Evolutionary conservation across 2,797 vertebrate species (phyloP), one percentile per base, ranked within the genome.

Genomic region (Enteromius fasciolatus): DNA sequence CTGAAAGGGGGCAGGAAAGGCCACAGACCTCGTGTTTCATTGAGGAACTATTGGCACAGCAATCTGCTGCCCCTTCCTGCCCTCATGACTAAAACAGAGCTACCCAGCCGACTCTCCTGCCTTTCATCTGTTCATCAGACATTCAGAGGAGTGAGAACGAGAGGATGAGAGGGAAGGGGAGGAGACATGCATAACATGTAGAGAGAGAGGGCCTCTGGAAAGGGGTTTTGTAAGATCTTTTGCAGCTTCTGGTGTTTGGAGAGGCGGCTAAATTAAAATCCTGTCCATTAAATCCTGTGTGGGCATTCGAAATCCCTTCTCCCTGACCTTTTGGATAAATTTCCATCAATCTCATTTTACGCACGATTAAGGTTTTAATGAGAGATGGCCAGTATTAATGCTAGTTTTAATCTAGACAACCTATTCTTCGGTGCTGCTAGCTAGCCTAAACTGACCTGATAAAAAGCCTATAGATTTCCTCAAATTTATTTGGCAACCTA

Each of bases 351-450:
- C 96, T 96, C 93, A 97, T 98, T 97, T 98, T 96, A 96, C 84
- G 90, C 95, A 96, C 94, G 95, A 98, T 97, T 97, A 97, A 94
- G 94, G 95, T 96, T 98, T 97, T 97, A 98, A 98, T 97, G 95
- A 97, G 91, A 90, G 95, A 95, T 95, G 94, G 95, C 94, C 94
- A 95, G 94, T 94, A 94, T 96, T 97, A 91, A 89, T 89, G 85
- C 94, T 86, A 75, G 90, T 92, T 94, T 94, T 96, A 95, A 97
- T 96, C 95, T 96, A 93, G 93, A 94, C 93, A 94, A 94, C 93
- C 90, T 93, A 90, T 92, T 92, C 89, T 90, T 89, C 88, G 91
- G 89, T 88, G 85, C 89, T 89, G 85, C 91, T 92, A 93, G 93
- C 90, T 89, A 92, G 93, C 92, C 94, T 95, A 96, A 96, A 95